These are phyloP conservation scores for Hipparchia semele DNA, from an alignment of 2,888 invertebrate genomes.

Conservation along the genomic window DNA sequence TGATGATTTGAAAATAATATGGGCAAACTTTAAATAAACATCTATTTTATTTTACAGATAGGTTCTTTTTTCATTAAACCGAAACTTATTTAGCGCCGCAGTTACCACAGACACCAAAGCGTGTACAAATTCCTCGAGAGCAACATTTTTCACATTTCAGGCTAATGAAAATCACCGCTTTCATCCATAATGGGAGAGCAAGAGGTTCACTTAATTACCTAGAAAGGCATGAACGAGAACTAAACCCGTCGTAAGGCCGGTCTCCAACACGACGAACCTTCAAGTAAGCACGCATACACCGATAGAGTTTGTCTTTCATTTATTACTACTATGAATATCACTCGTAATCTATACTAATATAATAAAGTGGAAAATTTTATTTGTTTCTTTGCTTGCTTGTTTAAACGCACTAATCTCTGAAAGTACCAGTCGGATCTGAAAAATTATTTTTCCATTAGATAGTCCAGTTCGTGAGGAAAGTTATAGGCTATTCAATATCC, in stretches of 20 bases:
- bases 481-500: too few relatives aligned
- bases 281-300: conserved; percentile 8
- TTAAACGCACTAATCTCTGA: too few relatives aligned
- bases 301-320: background rate
- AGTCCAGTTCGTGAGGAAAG: too few relatives aligned
- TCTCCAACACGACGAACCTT: conserved; percentile 19
- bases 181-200: conserved; percentile 56
- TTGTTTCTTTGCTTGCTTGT: too few relatives aligned
- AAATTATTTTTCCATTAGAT: too few relatives aligned
- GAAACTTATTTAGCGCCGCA: conserved; percentile 10
- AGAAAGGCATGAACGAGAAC: conserved; percentile 51
- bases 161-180: conserved; percentile 73
- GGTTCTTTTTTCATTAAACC: conserved; percentile 3
- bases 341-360: too few relatives aligned
- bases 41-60: too few relatives aligned
- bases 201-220: conserved; percentile 65
- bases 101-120: conserved; percentile 24
- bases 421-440: too few relatives aligned
- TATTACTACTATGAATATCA: too few relatives aligned
- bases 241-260: conserved; percentile 35
- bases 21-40: background rate
- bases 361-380: too few relatives aligned
- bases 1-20: background rate
- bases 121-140: conserved; percentile 30
- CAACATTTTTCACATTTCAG: conserved; percentile 74